Evolutionary conservation across 2,888 invertebrate genomes (phyloP).

Genomic region (Drosophila tripunctata): DNA sequence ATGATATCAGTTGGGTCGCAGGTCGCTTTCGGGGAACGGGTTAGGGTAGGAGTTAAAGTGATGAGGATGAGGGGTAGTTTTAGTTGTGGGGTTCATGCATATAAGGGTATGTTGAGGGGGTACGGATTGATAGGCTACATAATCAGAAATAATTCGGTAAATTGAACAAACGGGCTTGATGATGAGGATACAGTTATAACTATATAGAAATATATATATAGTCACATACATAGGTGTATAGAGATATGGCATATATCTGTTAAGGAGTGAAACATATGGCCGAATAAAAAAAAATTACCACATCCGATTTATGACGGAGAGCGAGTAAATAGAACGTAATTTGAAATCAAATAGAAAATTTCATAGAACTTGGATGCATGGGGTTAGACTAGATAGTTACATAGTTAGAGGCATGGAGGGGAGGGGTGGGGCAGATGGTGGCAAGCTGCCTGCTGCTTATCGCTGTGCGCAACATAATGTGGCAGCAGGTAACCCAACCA

Average conservation of each 20-base stretch:
- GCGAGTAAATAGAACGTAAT: conserved; percentile 57
- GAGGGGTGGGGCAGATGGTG: not conserved
- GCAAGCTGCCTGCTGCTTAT: conserved; percentile 40
- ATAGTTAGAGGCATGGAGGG: not conserved
- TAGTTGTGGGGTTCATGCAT: not conserved
- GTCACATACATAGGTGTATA: not conserved
- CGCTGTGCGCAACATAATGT: conserved; percentile 51
- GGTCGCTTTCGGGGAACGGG: conserved; percentile 5
- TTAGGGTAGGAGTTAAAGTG: conserved; percentile 18
- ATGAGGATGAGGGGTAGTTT: not conserved
- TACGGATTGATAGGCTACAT: conserved; percentile 42
- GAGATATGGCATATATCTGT: conserved; percentile 21
- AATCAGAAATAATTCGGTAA: conserved; percentile 75
- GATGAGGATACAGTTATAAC: conserved; percentile 29
- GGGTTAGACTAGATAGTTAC: no score
- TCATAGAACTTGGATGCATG: conserved; percentile 21
- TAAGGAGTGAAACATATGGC: conserved; percentile 57
- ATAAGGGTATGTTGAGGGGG: not conserved
- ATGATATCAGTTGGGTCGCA: conserved; percentile 31
- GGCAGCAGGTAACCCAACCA: conserved; percentile 61
- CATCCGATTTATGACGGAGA: conserved; percentile 54
- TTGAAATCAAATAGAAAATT: conserved; percentile 67
- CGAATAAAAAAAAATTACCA: conserved; percentile 22
- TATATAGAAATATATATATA: conserved; percentile 12
- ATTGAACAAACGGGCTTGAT: conserved; percentile 63